These are phyloP conservation scores for Lithodes maja DNA, from an alignment of 2,888 invertebrate genomes.

Conservation along the genomic window DNA sequence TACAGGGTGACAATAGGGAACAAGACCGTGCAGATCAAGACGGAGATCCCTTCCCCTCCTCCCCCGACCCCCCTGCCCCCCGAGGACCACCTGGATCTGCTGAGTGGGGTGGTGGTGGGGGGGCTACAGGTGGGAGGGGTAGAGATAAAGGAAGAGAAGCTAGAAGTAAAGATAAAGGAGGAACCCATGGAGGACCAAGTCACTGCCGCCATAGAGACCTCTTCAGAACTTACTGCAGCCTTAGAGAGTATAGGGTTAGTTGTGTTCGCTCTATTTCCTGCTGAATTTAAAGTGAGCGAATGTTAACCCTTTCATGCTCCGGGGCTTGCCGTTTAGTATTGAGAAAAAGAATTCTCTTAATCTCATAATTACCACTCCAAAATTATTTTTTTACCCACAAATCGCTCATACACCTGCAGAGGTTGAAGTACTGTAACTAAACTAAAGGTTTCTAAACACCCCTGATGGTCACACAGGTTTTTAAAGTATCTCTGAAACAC, in stretches of 20 bases:
- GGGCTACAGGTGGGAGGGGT: conserved; percentile 34
- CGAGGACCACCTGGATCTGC: not conserved
- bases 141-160: conserved; percentile 37
- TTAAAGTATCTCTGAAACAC: too few relatives aligned
- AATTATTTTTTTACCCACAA: too few relatives aligned
- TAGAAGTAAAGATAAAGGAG: conserved; percentile 45
- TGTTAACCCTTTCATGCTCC: too few relatives aligned
- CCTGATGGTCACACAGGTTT: too few relatives aligned
- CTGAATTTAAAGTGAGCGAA: too few relatives aligned
- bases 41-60: not conserved
- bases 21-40: not conserved
- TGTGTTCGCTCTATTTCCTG: not conserved
- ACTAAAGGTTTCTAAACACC: too few relatives aligned
- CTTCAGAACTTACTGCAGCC: conserved; percentile 55
- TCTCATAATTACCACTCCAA: too few relatives aligned
- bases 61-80: not conserved
- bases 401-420: too few relatives aligned
- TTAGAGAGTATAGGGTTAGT: conserved; percentile 58
- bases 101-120: conserved; percentile 38
- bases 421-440: too few relatives aligned
- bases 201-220: conserved; percentile 56
- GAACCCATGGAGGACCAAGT: conserved; percentile 54
- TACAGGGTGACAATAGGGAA: not conserved
- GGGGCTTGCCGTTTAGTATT: too few relatives aligned
- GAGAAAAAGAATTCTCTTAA: too few relatives aligned